These are phyloP conservation scores for Loris lydekkerianus DNA, from an alignment of 2,797 vertebrate genomes.

Conservation along the genomic window DNA sequence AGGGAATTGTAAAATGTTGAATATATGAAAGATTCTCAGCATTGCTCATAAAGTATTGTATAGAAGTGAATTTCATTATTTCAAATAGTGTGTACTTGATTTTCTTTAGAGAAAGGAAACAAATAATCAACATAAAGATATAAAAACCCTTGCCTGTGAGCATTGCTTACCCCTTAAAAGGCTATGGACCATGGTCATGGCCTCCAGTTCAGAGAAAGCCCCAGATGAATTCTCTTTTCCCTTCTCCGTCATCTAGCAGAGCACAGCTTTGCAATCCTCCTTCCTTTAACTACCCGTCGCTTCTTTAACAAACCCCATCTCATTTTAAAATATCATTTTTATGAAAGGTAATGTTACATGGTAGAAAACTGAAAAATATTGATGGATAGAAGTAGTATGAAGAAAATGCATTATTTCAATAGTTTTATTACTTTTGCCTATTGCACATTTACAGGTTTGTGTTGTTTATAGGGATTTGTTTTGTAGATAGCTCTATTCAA, in stretches of 20 bases:
- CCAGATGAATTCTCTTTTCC: constrained; percentile 85
- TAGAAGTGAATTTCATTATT: constrained; percentile 76
- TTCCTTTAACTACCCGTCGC: constrained; percentile 86
- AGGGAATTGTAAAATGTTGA: neutral
- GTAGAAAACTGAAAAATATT: constrained; percentile 87
- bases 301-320: constrained; percentile 86
- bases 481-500: constrained; percentile 86
- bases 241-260: constrained; percentile 75
- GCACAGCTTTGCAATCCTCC: constrained; percentile 75
- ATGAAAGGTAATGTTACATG: constrained; percentile 88
- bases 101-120: constrained; percentile 79
- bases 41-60: neutral
- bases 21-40: neutral
- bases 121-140: constrained; percentile 82
- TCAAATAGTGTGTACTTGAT: constrained; percentile 70
- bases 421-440: constrained; percentile 86
- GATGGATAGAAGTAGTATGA: constrained; percentile 85
- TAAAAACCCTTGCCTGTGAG: constrained; percentile 82
- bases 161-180: constrained; percentile 84
- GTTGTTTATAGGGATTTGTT: constrained; percentile 79
- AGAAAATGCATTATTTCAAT: constrained; percentile 87
- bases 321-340: constrained; percentile 89
- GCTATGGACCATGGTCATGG: constrained; percentile 83
- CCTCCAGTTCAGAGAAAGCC: constrained; percentile 84
- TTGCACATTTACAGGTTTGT: constrained; percentile 86